These are phyloP conservation scores for Trichogramma pretiosum DNA, from an alignment of 1,140 invertebrate species.

Conservation along the genomic window DNA sequence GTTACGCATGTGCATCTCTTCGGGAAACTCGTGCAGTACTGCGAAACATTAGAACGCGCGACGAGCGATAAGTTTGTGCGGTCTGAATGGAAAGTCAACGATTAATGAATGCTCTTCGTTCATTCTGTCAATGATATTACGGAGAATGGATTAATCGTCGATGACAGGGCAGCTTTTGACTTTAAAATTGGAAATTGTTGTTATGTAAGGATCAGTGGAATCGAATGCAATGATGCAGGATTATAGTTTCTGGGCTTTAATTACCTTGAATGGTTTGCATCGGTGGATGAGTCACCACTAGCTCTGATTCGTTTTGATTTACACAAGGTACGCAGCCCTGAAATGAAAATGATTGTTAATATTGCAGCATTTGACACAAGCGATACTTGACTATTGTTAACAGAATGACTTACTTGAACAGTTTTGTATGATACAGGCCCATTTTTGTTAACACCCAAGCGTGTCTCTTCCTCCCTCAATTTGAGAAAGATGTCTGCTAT, in stretches of 20 bases:
- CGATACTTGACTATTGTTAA: constrained; percentile 1
- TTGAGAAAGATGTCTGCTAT: constrained; percentile 64
- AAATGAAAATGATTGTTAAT: constrained; percentile 19
- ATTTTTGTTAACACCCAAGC: constrained; percentile 44
- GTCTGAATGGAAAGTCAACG: too few species aligned
- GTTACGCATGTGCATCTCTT: too few species aligned
- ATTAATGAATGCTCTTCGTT: too few species aligned
- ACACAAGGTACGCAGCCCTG: constrained; percentile 36
- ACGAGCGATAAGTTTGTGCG: too few species aligned
- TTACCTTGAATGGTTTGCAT: constrained; percentile 41
- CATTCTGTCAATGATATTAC: too few species aligned
- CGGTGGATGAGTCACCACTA: constrained; percentile 36
- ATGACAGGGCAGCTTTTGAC: too few species aligned
- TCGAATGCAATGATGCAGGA: background rate
- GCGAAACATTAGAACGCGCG: too few species aligned
- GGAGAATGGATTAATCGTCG: too few species aligned
- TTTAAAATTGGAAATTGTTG: too few species aligned
- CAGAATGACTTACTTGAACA: constrained; percentile 10
- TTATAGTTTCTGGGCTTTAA: background rate
- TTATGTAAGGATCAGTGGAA: too few species aligned
- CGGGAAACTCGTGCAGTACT: too few species aligned
- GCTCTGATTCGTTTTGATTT: constrained; percentile 33
- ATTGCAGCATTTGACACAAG: constrained; percentile 4
- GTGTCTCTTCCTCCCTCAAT: constrained; percentile 59
- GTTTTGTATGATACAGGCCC: constrained; percentile 40